Percentiles rank a stretch among this genome's conserved stretches.
Conservation (phyloP, 2,888 invertebrate genomes). For the Leptinotarsa juncta region DNA sequence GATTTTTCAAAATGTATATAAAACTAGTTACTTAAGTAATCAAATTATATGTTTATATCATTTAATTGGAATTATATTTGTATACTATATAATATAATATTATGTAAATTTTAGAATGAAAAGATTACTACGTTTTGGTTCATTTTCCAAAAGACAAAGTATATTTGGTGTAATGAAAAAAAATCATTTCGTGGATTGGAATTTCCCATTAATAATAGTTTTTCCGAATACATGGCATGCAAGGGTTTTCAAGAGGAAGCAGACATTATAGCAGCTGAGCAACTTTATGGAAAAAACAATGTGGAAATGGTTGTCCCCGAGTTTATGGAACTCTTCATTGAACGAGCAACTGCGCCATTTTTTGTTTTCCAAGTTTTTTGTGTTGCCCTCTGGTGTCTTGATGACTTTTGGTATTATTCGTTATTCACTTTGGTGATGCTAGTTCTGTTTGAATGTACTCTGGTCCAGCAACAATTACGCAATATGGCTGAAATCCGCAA, state of each 20-base stretch:
- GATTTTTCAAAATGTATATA: too few species aligned
- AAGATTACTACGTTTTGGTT: constrained; percentile 81
- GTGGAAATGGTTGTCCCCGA: constrained; percentile 93
- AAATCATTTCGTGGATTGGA: constrained; percentile 84
- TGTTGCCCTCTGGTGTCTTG: constrained; percentile 98
- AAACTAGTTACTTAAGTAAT: too few species aligned
- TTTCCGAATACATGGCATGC: constrained; percentile 81
- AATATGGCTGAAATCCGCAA: constrained; percentile 99
- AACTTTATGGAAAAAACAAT: constrained; percentile 90
- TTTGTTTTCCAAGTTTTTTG: constrained; percentile 99
- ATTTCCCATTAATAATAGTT: constrained; percentile 83
- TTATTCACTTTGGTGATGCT: constrained; percentile 96
- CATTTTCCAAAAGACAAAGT: constrained; percentile 97
- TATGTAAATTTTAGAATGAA: constrained; percentile 63
- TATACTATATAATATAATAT: neutral
- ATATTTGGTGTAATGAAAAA: constrained; percentile 87
- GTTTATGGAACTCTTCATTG: constrained; percentile 95
- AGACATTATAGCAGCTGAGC: constrained; percentile 79
- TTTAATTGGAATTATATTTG: too few species aligned
- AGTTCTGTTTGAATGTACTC: constrained; percentile 95
- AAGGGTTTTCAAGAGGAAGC: constrained; percentile 90
- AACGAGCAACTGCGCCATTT: constrained; percentile 98
- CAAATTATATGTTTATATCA: too few species aligned
- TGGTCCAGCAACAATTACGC: constrained; percentile 96
- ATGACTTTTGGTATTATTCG: constrained; percentile 99